Percentiles rank a stretch among this genome's conserved stretches.
These are phyloP conservation scores for Garrulus glandarius DNA, from an alignment of 2,797 vertebrate genomes.

Conservation along the genomic window DNA sequence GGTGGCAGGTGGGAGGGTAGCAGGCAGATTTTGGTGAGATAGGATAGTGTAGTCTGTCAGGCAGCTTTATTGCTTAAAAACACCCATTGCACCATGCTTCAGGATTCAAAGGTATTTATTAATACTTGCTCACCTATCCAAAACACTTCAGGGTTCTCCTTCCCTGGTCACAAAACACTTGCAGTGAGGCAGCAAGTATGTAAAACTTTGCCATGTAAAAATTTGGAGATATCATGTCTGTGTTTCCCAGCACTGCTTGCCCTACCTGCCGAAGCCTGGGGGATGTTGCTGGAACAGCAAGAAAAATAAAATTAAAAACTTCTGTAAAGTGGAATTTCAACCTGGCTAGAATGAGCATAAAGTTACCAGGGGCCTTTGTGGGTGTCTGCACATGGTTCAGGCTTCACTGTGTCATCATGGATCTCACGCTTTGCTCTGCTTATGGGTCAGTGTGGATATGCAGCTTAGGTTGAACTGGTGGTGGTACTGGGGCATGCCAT, in stretches of 20 bases:
- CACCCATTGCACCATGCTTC: fast-evolving
- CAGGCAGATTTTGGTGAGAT: not conserved
- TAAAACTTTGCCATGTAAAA: not conserved
- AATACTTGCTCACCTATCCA: not conserved
- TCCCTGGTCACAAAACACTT: not conserved
- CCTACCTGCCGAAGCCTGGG: not conserved
- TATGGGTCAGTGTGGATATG: fast-evolving
- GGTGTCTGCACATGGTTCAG: not conserved
- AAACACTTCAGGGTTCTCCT: not conserved
- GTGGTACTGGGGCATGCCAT: fast-evolving
- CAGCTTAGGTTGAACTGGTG: not conserved
- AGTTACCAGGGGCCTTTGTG: not conserved
- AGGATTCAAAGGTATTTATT: not conserved
- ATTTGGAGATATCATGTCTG: fast-evolving
- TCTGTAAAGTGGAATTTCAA: not conserved
- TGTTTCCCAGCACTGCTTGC: not conserved
- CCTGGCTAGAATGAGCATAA: not conserved
- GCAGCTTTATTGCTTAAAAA: not conserved
- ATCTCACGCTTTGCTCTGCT: fast-evolving
- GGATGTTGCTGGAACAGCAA: not conserved
- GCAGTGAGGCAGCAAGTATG: not conserved
- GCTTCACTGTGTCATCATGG: fast-evolving
- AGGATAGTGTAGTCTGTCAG: not conserved
- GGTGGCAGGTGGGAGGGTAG: not conserved
- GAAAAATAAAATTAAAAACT: not conserved